Evolutionary conservation across 2,113 vertebrate genomes (phyloP).

Genomic region (Pangasianodon hypophthalmus): DNA sequence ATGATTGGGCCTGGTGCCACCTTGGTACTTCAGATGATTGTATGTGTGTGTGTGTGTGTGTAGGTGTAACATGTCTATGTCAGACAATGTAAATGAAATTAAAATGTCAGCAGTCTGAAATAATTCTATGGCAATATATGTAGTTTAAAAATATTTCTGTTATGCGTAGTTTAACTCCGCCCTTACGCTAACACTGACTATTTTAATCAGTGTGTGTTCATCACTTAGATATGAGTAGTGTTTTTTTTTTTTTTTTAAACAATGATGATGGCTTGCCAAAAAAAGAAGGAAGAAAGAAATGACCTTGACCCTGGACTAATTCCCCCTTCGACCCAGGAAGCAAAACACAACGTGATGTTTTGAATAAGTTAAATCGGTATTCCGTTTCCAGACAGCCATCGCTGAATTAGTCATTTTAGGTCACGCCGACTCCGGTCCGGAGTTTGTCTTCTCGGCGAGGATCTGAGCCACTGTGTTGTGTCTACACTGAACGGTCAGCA

Average conservation of each 20-base stretch:
- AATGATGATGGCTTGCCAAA: background rate
- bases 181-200: background rate
- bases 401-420: slow-evolving; percentile 9
- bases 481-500: slow-evolving; percentile 13
- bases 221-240: background rate
- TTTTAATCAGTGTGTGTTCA: background rate
- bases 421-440: background rate
- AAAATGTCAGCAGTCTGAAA: background rate
- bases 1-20: slow-evolving; percentile 13
- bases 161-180: background rate
- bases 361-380: background rate
- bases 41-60: background rate
- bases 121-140: background rate
- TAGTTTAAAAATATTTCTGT: slow-evolving; percentile 10
- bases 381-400: background rate
- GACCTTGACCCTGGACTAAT: slow-evolving; percentile 34
- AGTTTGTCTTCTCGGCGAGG: background rate
- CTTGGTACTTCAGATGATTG: slow-evolving; percentile 1
- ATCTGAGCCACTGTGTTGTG: slow-evolving; percentile 7
- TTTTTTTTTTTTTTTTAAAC: background rate
- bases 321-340: slow-evolving; percentile 12
- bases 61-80: background rate
- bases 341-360: slow-evolving; percentile 1
- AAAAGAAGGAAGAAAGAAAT: slow-evolving; percentile 24
- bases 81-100: background rate